Evolutionary conservation across 2,888 invertebrate species (phyloP).

Genomic region (Trichopoda pennipes): DNA sequence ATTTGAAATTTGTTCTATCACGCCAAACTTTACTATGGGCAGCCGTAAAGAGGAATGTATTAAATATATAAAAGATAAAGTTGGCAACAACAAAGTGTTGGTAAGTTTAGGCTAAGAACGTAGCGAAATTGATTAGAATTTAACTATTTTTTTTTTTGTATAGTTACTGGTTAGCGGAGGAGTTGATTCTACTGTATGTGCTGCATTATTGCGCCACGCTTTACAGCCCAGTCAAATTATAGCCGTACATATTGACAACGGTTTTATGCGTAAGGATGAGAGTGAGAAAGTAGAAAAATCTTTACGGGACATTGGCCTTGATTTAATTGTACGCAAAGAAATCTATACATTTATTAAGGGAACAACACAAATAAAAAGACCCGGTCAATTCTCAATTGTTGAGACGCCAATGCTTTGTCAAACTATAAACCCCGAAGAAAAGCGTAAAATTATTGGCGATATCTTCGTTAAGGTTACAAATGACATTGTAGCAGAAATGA

Average conservation of each 20-base stretch:
- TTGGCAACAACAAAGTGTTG: conserved; percentile 95
- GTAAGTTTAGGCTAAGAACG: conserved; percentile 82
- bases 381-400: conserved; percentile 81
- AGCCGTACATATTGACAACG: conserved; percentile 98
- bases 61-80: conserved; percentile 93
- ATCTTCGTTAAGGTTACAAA: conserved; percentile 97
- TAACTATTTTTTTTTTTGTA: background rate
- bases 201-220: conserved; percentile 95
- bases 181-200: conserved; percentile 99
- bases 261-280: conserved; percentile 99
- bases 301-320: conserved; percentile 90
- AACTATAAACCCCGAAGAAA: conserved; percentile 96
- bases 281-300: conserved; percentile 93
- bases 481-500: conserved; percentile 92
- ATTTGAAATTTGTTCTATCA: conserved; percentile 92
- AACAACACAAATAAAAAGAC: conserved; percentile 89
- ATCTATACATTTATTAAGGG: conserved; percentile 88
- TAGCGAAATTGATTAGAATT: background rate
- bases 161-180: conserved; percentile 97
- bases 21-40: conserved; percentile 93
- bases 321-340: conserved; percentile 89
- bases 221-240: conserved; percentile 94
- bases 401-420: conserved; percentile 92
- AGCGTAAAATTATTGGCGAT: conserved; percentile 99
- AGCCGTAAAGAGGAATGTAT: conserved; percentile 94